Percentiles rank a stretch among this genome's conserved stretches.
Conservation (phyloP, 2,888 invertebrate species). For the Drosophila mayaguana region DNA sequence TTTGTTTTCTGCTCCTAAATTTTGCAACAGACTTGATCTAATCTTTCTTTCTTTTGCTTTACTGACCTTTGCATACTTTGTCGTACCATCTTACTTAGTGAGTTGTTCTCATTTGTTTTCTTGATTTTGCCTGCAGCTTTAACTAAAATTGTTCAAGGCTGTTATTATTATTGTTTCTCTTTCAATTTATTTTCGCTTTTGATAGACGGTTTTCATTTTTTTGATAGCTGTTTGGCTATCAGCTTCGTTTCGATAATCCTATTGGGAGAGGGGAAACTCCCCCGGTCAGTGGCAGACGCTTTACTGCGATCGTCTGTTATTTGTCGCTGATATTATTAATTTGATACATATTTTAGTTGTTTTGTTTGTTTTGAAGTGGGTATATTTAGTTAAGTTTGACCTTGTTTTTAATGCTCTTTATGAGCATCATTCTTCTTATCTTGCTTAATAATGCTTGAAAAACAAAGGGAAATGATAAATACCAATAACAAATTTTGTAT, state of each 20-base stretch:
- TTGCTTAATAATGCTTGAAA: neutral
- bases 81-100: too few relatives aligned
- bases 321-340: neutral
- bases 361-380: constrained; percentile 22
- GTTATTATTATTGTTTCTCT: constrained; percentile 25
- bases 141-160: constrained; percentile 58
- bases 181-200: constrained; percentile 29
- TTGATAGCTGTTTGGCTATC: constrained; percentile 63
- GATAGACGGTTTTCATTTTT: constrained; percentile 25
- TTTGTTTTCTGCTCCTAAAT: constrained; percentile 13
- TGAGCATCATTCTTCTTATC: constrained; percentile 1
- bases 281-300: constrained; percentile 10
- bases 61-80: constrained; percentile 21
- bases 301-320: constrained; percentile 1
- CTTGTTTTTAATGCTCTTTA: constrained; percentile 27
- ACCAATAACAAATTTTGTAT: neutral
- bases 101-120: constrained; percentile 24
- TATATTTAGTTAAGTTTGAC: constrained; percentile 17
- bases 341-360: too few relatives aligned
- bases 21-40: constrained; percentile 17
- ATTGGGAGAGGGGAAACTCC: neutral
- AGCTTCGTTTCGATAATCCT: constrained; percentile 33
- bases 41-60: neutral
- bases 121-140: constrained; percentile 15
- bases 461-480: neutral